phyloP scores from a whole-genome alignment of 1,140 invertebrate species.

The Harpegnathos saltator region DNA sequence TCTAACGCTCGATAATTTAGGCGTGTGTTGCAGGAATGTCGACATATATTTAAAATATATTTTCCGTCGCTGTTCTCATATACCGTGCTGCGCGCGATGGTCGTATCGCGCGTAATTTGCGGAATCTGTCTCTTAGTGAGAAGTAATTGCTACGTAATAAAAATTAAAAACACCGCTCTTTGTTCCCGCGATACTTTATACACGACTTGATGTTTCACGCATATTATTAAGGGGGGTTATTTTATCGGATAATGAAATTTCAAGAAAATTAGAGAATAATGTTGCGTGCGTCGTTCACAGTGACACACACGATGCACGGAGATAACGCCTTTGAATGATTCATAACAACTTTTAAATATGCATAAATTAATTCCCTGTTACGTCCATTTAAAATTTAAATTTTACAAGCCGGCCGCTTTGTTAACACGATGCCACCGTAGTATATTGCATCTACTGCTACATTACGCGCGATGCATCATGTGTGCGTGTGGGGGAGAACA shows the following conservation, averaged over 20 bases:
- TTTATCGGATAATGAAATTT: neutral
- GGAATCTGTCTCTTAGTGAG: too few species aligned
- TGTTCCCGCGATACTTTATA: neutral
- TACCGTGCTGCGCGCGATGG: too few species aligned
- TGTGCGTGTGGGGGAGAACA: constrained; percentile 4
- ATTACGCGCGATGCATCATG: constrained; percentile 18
- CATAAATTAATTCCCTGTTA: constrained; percentile 21
- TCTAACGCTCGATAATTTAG: constrained; percentile 42
- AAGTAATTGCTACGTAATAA: neutral
- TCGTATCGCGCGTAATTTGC: too few species aligned
- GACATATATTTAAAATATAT: neutral
- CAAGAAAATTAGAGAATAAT: neutral
- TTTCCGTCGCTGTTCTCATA: too few species aligned
- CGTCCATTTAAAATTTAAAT: constrained; percentile 43
- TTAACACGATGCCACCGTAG: constrained; percentile 27
- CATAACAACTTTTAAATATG: constrained; percentile 17
- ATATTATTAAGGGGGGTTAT: neutral
- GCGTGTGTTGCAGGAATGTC: neutral
- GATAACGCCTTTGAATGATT: constrained; percentile 26
- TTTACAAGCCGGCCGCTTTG: constrained; percentile 41
- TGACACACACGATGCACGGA: neutral
- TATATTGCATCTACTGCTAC: constrained; percentile 3
- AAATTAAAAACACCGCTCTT: neutral
- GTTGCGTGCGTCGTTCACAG: neutral
- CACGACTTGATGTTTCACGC: neutral